Base-by-base conservation (phyloP, 2,888 invertebrate genomes). In the Pristionchus maxplancki region DNA sequence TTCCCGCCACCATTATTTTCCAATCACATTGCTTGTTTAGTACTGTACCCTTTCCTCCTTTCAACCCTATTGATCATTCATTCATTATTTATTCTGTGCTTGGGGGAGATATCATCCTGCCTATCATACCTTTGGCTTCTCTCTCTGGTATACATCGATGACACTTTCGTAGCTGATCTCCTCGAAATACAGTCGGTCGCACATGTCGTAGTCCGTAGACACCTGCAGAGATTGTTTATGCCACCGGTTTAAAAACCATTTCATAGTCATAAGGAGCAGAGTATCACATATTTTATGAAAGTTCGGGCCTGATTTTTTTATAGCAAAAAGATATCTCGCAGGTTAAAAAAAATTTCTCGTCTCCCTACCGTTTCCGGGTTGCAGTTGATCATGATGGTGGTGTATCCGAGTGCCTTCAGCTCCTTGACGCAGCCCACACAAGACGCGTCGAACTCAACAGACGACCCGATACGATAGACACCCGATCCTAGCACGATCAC, bases 381-480 rank as follows among this genome's bases (percentile, higher is more conserved):
- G 95, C 98, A 99, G 95, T 99, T 99, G 0, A 99, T 96, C 98
- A 99, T 99, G 50, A 99, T 97, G 0, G 99, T 99, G 93, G 97
- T 97, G 92, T 96, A 91, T 48, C 91, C 91, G 90, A 96, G 95
- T 93, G 97, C 97, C 91, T 97, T 96, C 24, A 99, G 95, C 95
- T 99, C 98, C 89, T 97, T 96, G 81, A 99, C 96, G 95, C 99
- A 99, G 64, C 98, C 97, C 0, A 99, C 99, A 31, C 99, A 98
- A 95, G 99, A 99, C 97, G 98, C 99, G 95, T 99, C 99, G 95
- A 99, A 99, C 95, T 99, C 99, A 11, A 99, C 99, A 0, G 98
- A 99, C 13, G 95, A 98, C 4, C 98, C 98, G 91, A 98, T 98
- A 89, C 98, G 96, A 94, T 98, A 98, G 0, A 98, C 98, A 11